A percentile compares a stretch with the other conserved stretches of the same genome.
Conservation (phyloP, 2,888 invertebrate genomes). For the Adineta ricciae region DNA sequence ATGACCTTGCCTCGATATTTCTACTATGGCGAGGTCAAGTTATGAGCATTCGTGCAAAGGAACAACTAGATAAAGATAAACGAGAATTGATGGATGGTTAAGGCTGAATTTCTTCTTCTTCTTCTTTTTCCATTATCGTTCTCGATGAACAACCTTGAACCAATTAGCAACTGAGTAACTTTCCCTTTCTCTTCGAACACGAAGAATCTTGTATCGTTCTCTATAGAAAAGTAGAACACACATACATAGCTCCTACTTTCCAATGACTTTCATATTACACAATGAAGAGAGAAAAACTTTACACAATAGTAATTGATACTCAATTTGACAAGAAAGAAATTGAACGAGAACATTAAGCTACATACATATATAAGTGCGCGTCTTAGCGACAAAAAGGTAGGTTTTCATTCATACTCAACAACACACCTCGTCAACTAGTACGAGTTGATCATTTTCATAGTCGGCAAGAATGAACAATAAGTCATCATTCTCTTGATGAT, state of each 20-base stretch:
- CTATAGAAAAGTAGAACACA: not conserved
- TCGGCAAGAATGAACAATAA: not conserved
- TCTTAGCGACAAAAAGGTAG: not conserved
- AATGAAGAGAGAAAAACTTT: not conserved
- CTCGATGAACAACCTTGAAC: not conserved
- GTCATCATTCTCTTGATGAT: not conserved
- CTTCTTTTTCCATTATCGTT: not conserved
- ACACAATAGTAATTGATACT: not conserved
- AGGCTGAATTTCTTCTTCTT: not conserved
- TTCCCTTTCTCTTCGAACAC: not conserved
- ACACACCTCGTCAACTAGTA: not conserved
- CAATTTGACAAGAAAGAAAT: not conserved
- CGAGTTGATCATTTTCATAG: not conserved
- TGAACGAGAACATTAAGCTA: not conserved
- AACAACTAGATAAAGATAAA: not conserved
- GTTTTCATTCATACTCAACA: not conserved
- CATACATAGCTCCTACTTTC: not conserved
- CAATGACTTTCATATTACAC: not conserved
- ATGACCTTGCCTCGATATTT: not conserved
- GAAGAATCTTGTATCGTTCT: not conserved
- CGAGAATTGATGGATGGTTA: not conserved
- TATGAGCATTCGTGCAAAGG: not conserved
- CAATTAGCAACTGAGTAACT: slow-evolving; percentile 1
- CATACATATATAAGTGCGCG: not conserved
- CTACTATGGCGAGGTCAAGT: not conserved